Evolutionary conservation across 2,113 vertebrate genomes (phyloP).

Genomic region (Orycteropus afer): DNA sequence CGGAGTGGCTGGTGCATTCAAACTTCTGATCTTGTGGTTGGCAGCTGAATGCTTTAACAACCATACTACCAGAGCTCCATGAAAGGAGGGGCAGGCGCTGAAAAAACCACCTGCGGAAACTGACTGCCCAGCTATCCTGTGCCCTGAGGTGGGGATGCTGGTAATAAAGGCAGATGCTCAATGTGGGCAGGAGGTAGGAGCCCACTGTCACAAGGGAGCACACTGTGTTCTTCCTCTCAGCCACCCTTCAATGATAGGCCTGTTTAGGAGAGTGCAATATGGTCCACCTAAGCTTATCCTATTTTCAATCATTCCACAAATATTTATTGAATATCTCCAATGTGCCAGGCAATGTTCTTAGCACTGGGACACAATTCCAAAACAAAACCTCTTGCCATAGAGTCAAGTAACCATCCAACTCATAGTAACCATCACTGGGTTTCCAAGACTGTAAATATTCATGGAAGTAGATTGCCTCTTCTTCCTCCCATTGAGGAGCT

Average conservation of each 20-base stretch:
- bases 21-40: no score
- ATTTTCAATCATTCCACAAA: constrained; percentile 38
- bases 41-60: no score
- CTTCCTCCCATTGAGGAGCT: no score
- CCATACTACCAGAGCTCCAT: no score
- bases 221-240: not conserved
- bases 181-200: not conserved
- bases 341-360: constrained; percentile 20
- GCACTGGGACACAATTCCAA: no score
- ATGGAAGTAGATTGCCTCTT: no score
- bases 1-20: no score
- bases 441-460: no score
- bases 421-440: no score
- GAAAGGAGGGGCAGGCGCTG: no score
- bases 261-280: not conserved
- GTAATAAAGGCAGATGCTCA: not conserved
- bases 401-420: no score
- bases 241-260: not conserved
- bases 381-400: no score
- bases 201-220: not conserved
- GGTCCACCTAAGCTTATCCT: not conserved
- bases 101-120: not conserved
- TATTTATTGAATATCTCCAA: not conserved
- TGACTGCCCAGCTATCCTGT: not conserved
- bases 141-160: not conserved